These are phyloP conservation scores for Theristicus caerulescens DNA, from an alignment of 2,113 vertebrate species.

Conservation along the genomic window DNA sequence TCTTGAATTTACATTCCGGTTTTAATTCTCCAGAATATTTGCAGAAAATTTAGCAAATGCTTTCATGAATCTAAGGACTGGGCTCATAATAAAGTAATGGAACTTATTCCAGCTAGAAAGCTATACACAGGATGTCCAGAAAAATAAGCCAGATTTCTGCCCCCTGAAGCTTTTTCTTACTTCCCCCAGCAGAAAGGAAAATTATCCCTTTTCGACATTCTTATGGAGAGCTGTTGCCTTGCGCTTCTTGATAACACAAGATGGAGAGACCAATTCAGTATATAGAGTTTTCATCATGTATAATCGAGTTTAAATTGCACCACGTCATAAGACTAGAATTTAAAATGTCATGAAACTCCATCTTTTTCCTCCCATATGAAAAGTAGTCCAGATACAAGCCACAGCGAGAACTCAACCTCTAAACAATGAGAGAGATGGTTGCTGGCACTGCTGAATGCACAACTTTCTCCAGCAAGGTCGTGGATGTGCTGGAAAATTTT, in stretches of 20 bases:
- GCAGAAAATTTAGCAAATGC: neutral
- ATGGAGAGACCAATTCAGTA: neutral
- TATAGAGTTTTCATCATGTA: neutral
- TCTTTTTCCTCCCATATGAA: neutral
- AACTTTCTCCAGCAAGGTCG: slow-evolving; percentile 24
- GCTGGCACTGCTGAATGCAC: neutral
- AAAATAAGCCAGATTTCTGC: neutral
- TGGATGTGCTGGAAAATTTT: neutral
- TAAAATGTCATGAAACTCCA: neutral
- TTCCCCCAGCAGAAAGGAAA: neutral
- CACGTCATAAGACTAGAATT: neutral
- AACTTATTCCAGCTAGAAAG: neutral
- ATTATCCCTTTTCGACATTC: neutral
- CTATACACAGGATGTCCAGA: neutral
- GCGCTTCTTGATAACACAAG: neutral
- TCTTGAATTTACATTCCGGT: neutral
- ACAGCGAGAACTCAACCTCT: neutral
- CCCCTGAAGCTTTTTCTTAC: neutral
- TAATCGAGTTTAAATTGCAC: neutral
- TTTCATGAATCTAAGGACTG: neutral
- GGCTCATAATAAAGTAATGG: neutral
- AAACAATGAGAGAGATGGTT: neutral
- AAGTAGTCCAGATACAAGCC: neutral
- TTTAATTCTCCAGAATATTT: neutral
- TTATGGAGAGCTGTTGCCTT: neutral